Base-by-base conservation (phyloP, 2,888 invertebrate genomes). In the Pharmacophagus antenor region DNA sequence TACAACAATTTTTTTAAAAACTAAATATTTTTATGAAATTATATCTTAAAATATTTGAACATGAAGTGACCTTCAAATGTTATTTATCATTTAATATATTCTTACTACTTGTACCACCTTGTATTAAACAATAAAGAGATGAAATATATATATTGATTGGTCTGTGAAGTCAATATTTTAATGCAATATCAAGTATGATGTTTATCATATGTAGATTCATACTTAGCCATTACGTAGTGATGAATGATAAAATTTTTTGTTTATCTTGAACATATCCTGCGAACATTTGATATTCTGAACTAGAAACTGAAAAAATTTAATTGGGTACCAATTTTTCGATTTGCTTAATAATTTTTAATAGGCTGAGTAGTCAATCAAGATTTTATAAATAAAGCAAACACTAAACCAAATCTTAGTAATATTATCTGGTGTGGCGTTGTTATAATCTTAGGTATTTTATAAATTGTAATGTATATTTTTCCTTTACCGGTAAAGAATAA, bases 151-250 rank as follows among this genome's bases (percentile, higher is more conserved):
- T 15, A n/a, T 37, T 37, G n/a, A 37, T 37, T 37, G 37, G 4
- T 37, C 8, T 37, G 37, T 37, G 37, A 37, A n/a, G 37, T 37
- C 37, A 37, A 37, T 37, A 37, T 37, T 37, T n/a, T n/a, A 37
- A 37, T 15, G 37, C 5, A 37, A 37, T 37, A n/a, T 37, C 37
- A 37, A 37, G 37, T 37, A 37, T n/a, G n/a, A 37, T 15, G 4
- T n/a, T n/a, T 37, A 37, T n/a, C 37, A 37, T 37, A n/a, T 37
- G 37, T n/a, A 37, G 37, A n/a, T 37, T 37, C 15, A 37, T n/a
- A n/a, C 3, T 15, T 0, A 0, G n/a, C n/a, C 8, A 7, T 0
- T 3, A 31, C 31, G 37, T 15, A n/a, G 37, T 8, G n/a, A n/a
- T n/a, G 37, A 37, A 15, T n/a, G n/a, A n/a, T n/a, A 4, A 37